phyloP scores from a whole-genome alignment of 2,888 invertebrate genomes.

The Monoplex corrugatus region DNA sequence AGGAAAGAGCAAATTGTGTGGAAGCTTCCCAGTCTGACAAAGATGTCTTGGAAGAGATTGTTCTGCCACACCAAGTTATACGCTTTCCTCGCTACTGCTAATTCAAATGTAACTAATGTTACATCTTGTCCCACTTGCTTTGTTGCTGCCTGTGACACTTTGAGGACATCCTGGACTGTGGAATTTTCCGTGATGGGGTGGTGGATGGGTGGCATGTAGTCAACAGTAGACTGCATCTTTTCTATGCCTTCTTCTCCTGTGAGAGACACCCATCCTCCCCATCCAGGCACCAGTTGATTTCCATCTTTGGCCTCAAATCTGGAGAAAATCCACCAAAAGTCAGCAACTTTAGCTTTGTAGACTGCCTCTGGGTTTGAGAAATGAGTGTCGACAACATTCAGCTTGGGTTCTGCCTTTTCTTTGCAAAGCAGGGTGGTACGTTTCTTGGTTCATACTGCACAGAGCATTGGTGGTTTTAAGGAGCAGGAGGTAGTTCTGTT shows the following conservation, averaged over 20 bases:
- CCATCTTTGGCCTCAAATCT: not conserved
- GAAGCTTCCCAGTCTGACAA: constrained; percentile 51
- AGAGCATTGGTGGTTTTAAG: not conserved
- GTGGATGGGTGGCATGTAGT: constrained; percentile 45
- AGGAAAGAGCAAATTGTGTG: constrained; percentile 53
- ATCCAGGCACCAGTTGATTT: not conserved
- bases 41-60: constrained; percentile 15
- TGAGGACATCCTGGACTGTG: too few species aligned
- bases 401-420: constrained; percentile 49
- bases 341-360: not conserved
- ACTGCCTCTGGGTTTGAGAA: not conserved
- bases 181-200: constrained; percentile 54
- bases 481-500: not conserved
- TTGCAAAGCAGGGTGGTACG: constrained; percentile 52
- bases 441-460: not conserved
- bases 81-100: too few species aligned
- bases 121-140: too few species aligned
- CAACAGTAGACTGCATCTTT: constrained; percentile 47
- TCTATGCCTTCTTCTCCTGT: constrained; percentile 37
- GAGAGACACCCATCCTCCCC: constrained; percentile 55
- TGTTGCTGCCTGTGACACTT: too few species aligned
- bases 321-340: constrained; percentile 7
- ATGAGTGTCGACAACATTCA: constrained; percentile 9
- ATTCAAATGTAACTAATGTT: too few species aligned
- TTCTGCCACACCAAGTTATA: constrained; percentile 51